A percentile compares a stretch with the other conserved stretches of the same genome.
Evolutionary conservation across 2,113 vertebrate species (phyloP).

Genomic region (Nibea albiflora): DNA sequence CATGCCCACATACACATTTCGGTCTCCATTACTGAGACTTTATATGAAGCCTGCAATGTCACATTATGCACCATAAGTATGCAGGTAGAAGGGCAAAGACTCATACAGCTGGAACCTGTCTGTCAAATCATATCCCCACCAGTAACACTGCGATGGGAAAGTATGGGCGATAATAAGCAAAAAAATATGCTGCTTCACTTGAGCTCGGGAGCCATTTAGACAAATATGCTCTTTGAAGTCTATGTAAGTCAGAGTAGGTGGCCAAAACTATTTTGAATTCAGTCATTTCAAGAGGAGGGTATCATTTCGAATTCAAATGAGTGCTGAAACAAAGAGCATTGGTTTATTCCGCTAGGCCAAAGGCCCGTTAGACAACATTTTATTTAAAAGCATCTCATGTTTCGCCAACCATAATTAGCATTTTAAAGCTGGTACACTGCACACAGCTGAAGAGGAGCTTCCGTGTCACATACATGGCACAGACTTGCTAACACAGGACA

Average conservation of each 20-base stretch:
- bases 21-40: constrained; percentile 54
- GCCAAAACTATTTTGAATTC: constrained; percentile 26
- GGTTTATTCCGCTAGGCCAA: neutral
- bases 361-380: neutral
- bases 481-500: neutral
- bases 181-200: constrained; percentile 38
- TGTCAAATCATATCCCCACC: constrained; percentile 38
- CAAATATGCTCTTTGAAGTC: constrained; percentile 47
- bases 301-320: constrained; percentile 32
- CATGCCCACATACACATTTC: neutral
- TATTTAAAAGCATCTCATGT: neutral
- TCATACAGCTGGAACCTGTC: constrained; percentile 40
- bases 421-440: neutral
- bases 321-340: constrained; percentile 18
- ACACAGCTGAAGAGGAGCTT: neutral
- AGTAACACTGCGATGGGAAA: constrained; percentile 5
- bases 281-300: neutral
- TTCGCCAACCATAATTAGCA: neutral
- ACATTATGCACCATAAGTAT: constrained; percentile 56
- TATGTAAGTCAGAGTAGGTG: constrained; percentile 12
- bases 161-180: constrained; percentile 37
- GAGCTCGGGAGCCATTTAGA: constrained; percentile 20
- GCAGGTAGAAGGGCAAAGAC: constrained; percentile 45
- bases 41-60: constrained; percentile 30
- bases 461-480: neutral